These are phyloP conservation scores for Harpagoxenus sublaevis DNA, from an alignment of 2,888 invertebrate species.

Conservation along the genomic window DNA sequence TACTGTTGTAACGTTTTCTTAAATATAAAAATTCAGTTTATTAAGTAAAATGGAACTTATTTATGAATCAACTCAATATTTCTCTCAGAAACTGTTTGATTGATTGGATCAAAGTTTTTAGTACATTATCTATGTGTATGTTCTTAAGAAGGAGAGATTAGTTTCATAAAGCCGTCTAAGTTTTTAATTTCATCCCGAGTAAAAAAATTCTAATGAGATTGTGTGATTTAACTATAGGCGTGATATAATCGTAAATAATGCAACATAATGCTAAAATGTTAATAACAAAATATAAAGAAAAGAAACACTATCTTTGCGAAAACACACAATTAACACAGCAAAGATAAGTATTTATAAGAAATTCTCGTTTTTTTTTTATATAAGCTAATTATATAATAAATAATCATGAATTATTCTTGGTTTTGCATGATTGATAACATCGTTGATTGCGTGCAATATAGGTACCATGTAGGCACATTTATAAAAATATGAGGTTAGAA, in stretches of 20 bases:
- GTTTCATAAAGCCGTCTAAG: not conserved
- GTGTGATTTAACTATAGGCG: not conserved
- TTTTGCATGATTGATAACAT: conserved; percentile 1
- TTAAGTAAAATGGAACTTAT: not conserved
- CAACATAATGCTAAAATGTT: not conserved
- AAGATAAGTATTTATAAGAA: not conserved
- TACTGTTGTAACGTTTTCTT: not conserved
- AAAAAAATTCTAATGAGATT: not conserved
- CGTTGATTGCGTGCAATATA: not conserved
- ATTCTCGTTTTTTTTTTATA: not conserved
- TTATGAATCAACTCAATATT: not conserved
- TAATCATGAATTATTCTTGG: conserved; percentile 9
- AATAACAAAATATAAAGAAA: not conserved
- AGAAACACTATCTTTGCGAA: not conserved
- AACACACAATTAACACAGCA: not conserved
- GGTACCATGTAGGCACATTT: not conserved
- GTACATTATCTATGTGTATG: conserved; percentile 10
- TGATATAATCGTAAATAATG: conserved; percentile 18
- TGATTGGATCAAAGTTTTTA: conserved; percentile 25
- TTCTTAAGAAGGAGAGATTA: conserved; percentile 5
- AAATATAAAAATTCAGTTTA: not conserved
- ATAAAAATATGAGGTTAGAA: not conserved
- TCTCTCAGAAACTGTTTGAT: conserved; percentile 13
- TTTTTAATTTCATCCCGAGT: conserved; percentile 9
- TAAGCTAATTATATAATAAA: conserved; percentile 7